A percentile compares a stretch with the other conserved stretches of the same genome.
Conservation (phyloP, 2,888 invertebrate genomes). For the Sussaba pulchella region DNA sequence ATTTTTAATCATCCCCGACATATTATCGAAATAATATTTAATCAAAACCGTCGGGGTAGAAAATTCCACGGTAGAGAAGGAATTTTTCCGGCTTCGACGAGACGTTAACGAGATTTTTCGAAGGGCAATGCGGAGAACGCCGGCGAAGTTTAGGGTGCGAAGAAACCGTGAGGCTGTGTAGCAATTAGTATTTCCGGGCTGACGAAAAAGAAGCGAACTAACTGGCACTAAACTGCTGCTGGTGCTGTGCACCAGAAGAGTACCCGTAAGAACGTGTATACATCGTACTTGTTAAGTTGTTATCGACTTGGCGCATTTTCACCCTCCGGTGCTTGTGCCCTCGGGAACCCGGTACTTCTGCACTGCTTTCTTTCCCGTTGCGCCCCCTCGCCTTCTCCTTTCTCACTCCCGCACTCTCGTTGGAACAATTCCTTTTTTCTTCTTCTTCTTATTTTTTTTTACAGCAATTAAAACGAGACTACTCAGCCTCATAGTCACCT, state of each 20-base stretch:
- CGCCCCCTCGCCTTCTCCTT: not conserved
- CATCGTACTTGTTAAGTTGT: slow-evolving; percentile 59
- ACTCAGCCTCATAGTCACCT: slow-evolving; percentile 3
- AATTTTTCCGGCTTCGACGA: not conserved
- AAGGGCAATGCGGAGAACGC: not conserved
- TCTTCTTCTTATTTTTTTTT: too few relatives aligned
- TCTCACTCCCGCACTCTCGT: slow-evolving; percentile 18
- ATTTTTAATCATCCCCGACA: too few relatives aligned
- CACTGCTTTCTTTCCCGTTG: slow-evolving; percentile 3
- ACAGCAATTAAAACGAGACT: slow-evolving; percentile 65
- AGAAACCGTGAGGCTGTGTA: slow-evolving; percentile 5
- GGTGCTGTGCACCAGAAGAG: not conserved
- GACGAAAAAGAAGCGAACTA: slow-evolving; percentile 49
- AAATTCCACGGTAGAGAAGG: too few relatives aligned
- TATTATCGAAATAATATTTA: too few relatives aligned
- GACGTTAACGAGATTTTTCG: slow-evolving; percentile 13
- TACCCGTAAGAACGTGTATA: slow-evolving; percentile 9
- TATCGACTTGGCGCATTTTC: slow-evolving; percentile 67
- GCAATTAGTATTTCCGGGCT: slow-evolving; percentile 59
- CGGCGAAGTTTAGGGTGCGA: slow-evolving; percentile 1
- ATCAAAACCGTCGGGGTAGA: too few relatives aligned
- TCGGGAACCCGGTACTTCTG: slow-evolving; percentile 18
- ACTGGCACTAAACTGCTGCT: slow-evolving; percentile 50
- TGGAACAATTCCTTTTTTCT: slow-evolving; percentile 60
- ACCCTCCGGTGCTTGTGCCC: slow-evolving; percentile 34